These are phyloP conservation scores for Drosophila multiciliata DNA, from an alignment of 2,888 invertebrate genomes.

Conservation along the genomic window DNA sequence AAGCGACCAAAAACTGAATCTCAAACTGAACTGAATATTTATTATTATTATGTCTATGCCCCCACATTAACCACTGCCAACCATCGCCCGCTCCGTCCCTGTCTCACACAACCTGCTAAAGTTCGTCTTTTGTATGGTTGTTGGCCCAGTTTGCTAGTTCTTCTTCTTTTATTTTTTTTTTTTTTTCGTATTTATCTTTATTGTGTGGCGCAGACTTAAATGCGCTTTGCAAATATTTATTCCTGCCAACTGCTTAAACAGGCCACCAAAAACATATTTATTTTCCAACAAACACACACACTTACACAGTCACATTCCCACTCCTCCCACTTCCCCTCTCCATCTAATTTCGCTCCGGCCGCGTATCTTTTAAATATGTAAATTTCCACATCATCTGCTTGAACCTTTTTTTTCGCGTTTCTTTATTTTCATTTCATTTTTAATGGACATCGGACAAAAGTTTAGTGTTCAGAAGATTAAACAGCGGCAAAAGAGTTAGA, in stretches of 20 bases:
- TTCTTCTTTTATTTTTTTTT: slow-evolving; percentile 27
- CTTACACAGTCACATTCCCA: background rate
- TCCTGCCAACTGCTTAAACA: slow-evolving; percentile 65
- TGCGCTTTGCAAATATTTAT: slow-evolving; percentile 81
- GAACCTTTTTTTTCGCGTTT: slow-evolving; percentile 24
- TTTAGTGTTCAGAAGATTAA: slow-evolving; percentile 65
- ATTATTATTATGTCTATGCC: slow-evolving; percentile 74
- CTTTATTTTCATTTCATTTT: slow-evolving; percentile 15
- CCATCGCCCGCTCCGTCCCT: background rate
- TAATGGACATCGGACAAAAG: slow-evolving; percentile 54
- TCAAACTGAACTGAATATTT: slow-evolving; percentile 73
- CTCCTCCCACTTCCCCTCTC: background rate
- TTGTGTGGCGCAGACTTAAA: slow-evolving; percentile 74
- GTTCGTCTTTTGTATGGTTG: slow-evolving; percentile 16
- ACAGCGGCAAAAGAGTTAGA: slow-evolving; percentile 56
- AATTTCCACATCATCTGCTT: slow-evolving; percentile 55
- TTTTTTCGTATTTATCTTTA: slow-evolving; percentile 66
- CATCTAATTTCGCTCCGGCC: background rate
- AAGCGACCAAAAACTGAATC: slow-evolving; percentile 40
- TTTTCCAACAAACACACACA: slow-evolving; percentile 50
- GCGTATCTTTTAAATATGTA: slow-evolving; percentile 33
- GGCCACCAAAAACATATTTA: slow-evolving; percentile 70
- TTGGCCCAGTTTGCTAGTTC: slow-evolving; percentile 48
- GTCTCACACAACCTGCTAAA: background rate
- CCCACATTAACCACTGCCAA: background rate